Conservation (phyloP, 2,113 vertebrate species). For the Emberiza fucata region DNA sequence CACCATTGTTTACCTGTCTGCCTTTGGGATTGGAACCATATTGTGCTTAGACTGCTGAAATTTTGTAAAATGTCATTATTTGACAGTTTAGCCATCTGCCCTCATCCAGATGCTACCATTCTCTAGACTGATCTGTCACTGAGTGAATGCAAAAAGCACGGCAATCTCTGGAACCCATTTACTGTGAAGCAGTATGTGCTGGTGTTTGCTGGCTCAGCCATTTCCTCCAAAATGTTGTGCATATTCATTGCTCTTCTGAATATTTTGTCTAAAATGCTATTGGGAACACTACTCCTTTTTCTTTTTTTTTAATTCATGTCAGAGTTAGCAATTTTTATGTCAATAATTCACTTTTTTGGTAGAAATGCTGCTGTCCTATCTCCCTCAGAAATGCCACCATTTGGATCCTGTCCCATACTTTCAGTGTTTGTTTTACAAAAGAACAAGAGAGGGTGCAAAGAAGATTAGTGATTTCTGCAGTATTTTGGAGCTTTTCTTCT, state of each 20-base stretch:
- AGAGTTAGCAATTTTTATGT: neutral
- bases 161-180: slow-evolving; percentile 16
- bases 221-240: slow-evolving; percentile 8
- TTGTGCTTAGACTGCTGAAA: slow-evolving; percentile 55
- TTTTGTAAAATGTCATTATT: slow-evolving; percentile 68
- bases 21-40: slow-evolving; percentile 63
- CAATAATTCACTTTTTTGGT: neutral
- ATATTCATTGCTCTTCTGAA: slow-evolving; percentile 34
- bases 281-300: neutral
- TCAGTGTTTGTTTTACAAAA: neutral
- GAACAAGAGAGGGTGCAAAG: neutral
- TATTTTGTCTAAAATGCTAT: neutral
- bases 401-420: neutral
- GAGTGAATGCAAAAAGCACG: neutral
- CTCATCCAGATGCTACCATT: slow-evolving; percentile 64
- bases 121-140: slow-evolving; percentile 37
- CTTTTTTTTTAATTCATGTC: neutral
- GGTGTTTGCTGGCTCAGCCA: slow-evolving; percentile 31
- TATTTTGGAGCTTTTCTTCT: neutral
- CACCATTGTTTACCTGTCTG: slow-evolving; percentile 60
- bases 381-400: neutral
- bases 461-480: neutral
- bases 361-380: neutral
- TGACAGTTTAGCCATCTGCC: slow-evolving; percentile 72
- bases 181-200: neutral